Evolutionary conservation across 2,888 invertebrate species (phyloP), one percentile per base, ranked within the genome.

Genomic region (Deroplatys truncata): DNA sequence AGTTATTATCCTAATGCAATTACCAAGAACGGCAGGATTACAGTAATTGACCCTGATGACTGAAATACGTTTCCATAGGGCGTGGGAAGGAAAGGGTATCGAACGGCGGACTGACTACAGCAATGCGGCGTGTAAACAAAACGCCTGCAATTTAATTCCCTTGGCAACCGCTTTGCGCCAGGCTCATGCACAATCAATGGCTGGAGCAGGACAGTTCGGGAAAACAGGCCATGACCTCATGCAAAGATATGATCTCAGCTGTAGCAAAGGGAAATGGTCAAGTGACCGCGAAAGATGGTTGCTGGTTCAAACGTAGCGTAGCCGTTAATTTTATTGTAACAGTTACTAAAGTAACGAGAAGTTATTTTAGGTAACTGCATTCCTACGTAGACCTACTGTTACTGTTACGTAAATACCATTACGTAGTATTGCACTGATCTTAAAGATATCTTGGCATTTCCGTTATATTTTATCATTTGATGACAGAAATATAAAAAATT

Each of bases 1-100:
- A 86, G 82, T 86, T 86, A 82, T 31, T 56, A 82, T 82, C 82
- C 86, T 29, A 86, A 86, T 82, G 31, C 82, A 86, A 86, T 86
- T 86, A 86, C 31, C 86, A 86, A 29, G 86, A 86, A 82, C 86
- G 82, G 82, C 25, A 1, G 86, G 86, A 86, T 86, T 29, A 82
- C 29, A 82, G 82, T 86, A 86, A 86, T 86, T 82, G 82, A 82
- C 82, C 82, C 31, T n/a, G 82, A 86, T 82, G 29, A 31, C 82
- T 72, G 29, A 86, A 31, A 82, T 82, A 56, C 29, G 29, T 82
- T 86, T 86, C 72, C 72, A 82, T 29, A 86, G 82, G 82, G 56
- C 56, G 56, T 72, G 56, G 56, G 56, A 72, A 72, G 56, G 56
- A 72, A 72, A 16, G 86, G 86, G 31, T 86, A 86, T 86, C 86